Percentiles rank a stretch among this genome's conserved stretches.
Evolutionary conservation across 1,140 invertebrate species (phyloP).

Genomic region (Octopus bimaculoides): DNA sequence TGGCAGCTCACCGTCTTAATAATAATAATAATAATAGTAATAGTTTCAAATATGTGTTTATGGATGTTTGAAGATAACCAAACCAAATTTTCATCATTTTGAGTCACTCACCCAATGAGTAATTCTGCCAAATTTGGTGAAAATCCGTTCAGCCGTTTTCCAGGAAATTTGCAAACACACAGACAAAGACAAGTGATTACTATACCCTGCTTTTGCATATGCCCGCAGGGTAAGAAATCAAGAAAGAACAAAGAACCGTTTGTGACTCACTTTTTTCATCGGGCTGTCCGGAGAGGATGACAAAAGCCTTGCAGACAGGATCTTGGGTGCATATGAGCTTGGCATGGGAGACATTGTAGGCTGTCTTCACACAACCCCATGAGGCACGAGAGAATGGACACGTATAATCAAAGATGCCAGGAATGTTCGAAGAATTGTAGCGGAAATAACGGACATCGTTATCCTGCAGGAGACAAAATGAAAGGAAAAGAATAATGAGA

Average conservation of each 20-base stretch:
- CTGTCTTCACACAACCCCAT: slow-evolving; percentile 45
- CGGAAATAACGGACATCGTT: slow-evolving; percentile 18
- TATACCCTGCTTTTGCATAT: no score
- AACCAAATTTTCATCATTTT: no score
- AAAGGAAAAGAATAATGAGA: background rate
- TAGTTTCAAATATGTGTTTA: no score
- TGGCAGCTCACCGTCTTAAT: no score
- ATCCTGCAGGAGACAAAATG: background rate
- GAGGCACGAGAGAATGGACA: slow-evolving; percentile 37
- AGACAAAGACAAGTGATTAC: no score
- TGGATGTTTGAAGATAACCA: no score
- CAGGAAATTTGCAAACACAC: no score
- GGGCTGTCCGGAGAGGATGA: slow-evolving; percentile 33
- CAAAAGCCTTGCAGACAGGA: slow-evolving; percentile 31
- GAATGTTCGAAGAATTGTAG: slow-evolving; percentile 33
- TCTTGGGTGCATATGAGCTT: slow-evolving; percentile 30
- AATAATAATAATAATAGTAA: no score
- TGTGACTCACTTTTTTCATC: slow-evolving; percentile 37
- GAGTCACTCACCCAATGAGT: no score
- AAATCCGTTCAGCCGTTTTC: no score
- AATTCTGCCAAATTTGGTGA: no score
- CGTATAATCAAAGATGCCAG: slow-evolving; percentile 38
- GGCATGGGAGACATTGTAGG: slow-evolving; percentile 30
- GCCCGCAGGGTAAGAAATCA: background rate
- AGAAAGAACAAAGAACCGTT: background rate